Conservation (phyloP, 2,888 invertebrate species). For the Sipha maydis region DNA sequence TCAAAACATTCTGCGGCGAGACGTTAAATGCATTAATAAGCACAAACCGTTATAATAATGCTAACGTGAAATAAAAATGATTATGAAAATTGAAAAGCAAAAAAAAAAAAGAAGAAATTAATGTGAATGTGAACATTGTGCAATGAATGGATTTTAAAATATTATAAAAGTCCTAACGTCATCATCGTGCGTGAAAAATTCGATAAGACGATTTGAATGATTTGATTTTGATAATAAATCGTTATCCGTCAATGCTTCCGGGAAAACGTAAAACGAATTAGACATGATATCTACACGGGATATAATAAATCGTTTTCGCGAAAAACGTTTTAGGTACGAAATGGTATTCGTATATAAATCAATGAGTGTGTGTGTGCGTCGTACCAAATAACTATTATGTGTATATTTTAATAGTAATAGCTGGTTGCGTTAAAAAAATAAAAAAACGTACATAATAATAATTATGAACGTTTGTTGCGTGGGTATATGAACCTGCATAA, state of each 20-base stretch:
- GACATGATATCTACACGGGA: background rate
- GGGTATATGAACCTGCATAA: no score
- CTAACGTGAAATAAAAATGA: background rate
- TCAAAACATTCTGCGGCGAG: constrained; percentile 3
- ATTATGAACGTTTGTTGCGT: no score
- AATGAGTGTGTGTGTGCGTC: background rate
- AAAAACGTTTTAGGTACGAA: constrained; percentile 10
- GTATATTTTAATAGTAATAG: no score
- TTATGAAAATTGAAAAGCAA: constrained; percentile 6
- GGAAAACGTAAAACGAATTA: constrained; percentile 29
- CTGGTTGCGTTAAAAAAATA: no score
- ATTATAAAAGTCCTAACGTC: background rate
- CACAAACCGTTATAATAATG: background rate
- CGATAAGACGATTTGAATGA: constrained; percentile 40
- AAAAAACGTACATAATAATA: no score
- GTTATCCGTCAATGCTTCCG: constrained; percentile 25
- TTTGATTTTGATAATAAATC: constrained; percentile 40
- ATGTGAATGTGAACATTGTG: background rate
- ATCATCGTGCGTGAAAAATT: background rate
- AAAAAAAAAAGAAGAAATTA: background rate
- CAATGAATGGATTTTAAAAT: constrained; percentile 26
- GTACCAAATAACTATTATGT: no score
- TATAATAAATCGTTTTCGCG: constrained; percentile 15
- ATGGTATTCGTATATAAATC: background rate
- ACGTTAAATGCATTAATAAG: constrained; percentile 10